Conservation (phyloP, 2,797 vertebrate species). For the Argyrosomus regius region DNA sequence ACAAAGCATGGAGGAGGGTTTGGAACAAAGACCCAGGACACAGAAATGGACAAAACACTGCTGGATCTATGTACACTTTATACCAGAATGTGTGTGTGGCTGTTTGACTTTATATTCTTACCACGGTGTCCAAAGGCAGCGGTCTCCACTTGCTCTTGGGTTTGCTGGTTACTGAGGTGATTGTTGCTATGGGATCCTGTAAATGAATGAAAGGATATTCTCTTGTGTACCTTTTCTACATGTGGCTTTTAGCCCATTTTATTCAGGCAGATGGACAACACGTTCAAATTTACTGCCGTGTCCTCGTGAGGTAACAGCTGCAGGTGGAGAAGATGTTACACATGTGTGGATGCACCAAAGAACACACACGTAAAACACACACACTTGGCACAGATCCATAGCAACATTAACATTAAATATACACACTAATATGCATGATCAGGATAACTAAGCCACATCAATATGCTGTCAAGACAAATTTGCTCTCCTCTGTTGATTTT, state of each 20-base stretch:
- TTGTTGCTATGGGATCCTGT: conserved; percentile 94
- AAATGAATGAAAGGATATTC: conserved; percentile 67
- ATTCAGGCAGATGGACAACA: conserved; percentile 48
- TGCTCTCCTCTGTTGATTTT: too few relatives aligned
- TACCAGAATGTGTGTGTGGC: neutral
- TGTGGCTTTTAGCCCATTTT: conserved; percentile 44
- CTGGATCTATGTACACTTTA: neutral
- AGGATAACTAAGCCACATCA: too few relatives aligned
- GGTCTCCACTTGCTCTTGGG: conserved; percentile 99
- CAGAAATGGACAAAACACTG: neutral
- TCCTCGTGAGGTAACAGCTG: conserved; percentile 17
- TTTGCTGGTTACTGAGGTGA: conserved; percentile 93
- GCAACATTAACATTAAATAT: too few relatives aligned
- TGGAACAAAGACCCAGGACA: neutral
- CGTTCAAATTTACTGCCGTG: conserved; percentile 11
- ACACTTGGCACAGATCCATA: neutral
- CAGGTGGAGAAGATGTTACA: conserved; percentile 20
- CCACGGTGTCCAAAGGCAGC: conserved; percentile 96
- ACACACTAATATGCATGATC: too few relatives aligned
- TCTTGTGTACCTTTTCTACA: conserved; percentile 37
- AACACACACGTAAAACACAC: conserved; percentile 11
- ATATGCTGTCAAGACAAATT: too few relatives aligned
- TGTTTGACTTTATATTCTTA: conserved; percentile 78
- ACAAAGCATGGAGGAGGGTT: neutral
- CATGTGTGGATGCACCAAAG: neutral